Conservation (phyloP, 2,797 vertebrate species). For the Acanthis flammea region DNA sequence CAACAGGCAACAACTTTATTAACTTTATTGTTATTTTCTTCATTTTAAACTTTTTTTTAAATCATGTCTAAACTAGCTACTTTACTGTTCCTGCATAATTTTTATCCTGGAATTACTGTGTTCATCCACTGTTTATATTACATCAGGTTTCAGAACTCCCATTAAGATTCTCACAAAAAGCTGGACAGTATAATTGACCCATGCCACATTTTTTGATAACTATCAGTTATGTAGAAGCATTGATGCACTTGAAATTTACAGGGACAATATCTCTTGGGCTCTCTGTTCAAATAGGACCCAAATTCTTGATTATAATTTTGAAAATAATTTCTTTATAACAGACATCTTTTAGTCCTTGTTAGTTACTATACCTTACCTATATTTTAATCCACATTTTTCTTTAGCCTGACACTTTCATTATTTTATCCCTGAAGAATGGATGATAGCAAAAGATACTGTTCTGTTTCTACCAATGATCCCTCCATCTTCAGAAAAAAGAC, state of each 20-base stretch:
- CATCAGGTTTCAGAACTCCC: fast-evolving
- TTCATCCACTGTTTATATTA: background rate
- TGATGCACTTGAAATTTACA: background rate
- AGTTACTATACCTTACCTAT: background rate
- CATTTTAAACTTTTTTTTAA: background rate
- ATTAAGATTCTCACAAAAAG: background rate
- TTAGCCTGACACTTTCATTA: background rate
- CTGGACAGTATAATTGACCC: background rate
- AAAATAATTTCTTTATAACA: background rate
- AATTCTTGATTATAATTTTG: background rate
- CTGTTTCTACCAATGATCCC: background rate
- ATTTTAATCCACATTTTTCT: background rate
- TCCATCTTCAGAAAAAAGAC: background rate
- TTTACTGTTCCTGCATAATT: background rate
- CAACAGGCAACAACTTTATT: background rate
- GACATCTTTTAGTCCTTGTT: background rate
- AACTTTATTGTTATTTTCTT: background rate
- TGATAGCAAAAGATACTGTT: background rate
- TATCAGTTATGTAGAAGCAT: background rate
- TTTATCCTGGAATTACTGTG: background rate
- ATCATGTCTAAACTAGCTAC: background rate
- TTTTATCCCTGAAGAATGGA: background rate
- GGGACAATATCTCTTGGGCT: background rate
- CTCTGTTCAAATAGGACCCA: background rate
- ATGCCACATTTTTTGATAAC: background rate